These are phyloP conservation scores for Plectrocnemia conspersa DNA, from an alignment of 1,140 invertebrate genomes.

Conservation along the genomic window DNA sequence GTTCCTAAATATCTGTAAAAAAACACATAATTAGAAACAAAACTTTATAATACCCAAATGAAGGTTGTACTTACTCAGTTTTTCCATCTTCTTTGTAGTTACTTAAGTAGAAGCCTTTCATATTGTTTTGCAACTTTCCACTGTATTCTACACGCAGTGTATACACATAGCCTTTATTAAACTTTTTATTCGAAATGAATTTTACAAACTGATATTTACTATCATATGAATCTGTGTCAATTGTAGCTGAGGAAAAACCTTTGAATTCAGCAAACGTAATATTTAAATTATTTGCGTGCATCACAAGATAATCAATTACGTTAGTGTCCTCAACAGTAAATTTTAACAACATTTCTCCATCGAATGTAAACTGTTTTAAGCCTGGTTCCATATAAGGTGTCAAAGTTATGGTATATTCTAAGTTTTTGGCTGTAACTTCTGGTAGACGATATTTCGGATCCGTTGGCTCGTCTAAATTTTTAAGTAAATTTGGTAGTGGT, in stretches of 20 bases:
- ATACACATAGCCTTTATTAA: slow-evolving; percentile 37
- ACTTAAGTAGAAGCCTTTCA: slow-evolving; percentile 56
- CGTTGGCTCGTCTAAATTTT: too few species aligned
- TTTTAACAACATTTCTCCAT: slow-evolving; percentile 12
- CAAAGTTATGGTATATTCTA: slow-evolving; percentile 11
- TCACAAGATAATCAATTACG: slow-evolving; percentile 3
- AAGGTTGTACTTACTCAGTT: slow-evolving; percentile 35
- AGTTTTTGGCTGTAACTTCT: not conserved
- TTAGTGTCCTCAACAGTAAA: not conserved
- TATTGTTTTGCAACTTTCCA: slow-evolving; percentile 49
- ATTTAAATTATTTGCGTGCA: slow-evolving; percentile 27
- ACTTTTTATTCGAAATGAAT: slow-evolving; percentile 32
- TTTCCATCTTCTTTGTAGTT: slow-evolving; percentile 44
- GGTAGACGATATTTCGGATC: not conserved
- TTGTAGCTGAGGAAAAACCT: slow-evolving; percentile 6
- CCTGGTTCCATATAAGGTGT: slow-evolving; percentile 18
- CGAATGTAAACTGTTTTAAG: slow-evolving; percentile 27
- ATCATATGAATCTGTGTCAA: slow-evolving; percentile 36
- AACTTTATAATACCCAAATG: not conserved
- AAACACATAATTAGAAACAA: slow-evolving; percentile 6
- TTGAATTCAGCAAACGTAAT: slow-evolving; percentile 25
- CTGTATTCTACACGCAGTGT: slow-evolving; percentile 40
- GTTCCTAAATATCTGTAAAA: slow-evolving; percentile 52
- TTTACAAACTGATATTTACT: slow-evolving; percentile 41
- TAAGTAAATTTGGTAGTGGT: too few species aligned